Evolutionary conservation across 2,888 invertebrate species (phyloP), one percentile per base, ranked within the genome.

Genomic region (Tribolium freemani): DNA sequence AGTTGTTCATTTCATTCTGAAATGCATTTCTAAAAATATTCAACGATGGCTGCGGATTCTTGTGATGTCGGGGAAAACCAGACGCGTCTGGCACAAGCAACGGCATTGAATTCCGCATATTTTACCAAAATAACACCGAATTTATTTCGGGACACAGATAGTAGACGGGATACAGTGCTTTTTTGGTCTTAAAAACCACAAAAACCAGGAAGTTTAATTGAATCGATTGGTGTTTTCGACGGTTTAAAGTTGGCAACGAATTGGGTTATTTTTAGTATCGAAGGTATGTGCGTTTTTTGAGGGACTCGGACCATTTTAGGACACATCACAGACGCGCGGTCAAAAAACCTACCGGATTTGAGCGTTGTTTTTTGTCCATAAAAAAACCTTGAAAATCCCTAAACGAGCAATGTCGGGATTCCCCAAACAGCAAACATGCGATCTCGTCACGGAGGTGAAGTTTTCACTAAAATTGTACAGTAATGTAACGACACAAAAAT

Each of bases 51-150:
- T 21, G 45, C 20, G 50, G 63, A 63, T 63, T 63, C 51, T 66
- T 66, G 51, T 21, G 64, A 54, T 51, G 50, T 58, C 71, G 76
- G 84, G 84, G 82, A 85, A 85, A 85, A 84, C 85, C 85, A 84
- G 84, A 84, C 84, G 63, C 75, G 84, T 84, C 84, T 84, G 84
- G 84, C 82, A 75, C 75, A 67, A 72, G 73, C 76, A 76, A 16
- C 26, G 26, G 73, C 78, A 78, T 78, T 78, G 82, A 85, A 86
- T 86, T 85, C 85, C 86, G 85, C 85, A 85, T 85, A 84, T 64
- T 71, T 71, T 46, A 10, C 58, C 31, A 38, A 63, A 63, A 63
- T 63, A 63, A 31, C 26, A 20, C 6, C 51, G 3, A 3, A 6
- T 9, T 21, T 63, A 63, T 63, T 63, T 63, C 30, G 48, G 13